Percentiles rank a stretch among this genome's conserved stretches.
Conservation (phyloP, 2,113 vertebrate genomes). For the Caracal caracal region DNA sequence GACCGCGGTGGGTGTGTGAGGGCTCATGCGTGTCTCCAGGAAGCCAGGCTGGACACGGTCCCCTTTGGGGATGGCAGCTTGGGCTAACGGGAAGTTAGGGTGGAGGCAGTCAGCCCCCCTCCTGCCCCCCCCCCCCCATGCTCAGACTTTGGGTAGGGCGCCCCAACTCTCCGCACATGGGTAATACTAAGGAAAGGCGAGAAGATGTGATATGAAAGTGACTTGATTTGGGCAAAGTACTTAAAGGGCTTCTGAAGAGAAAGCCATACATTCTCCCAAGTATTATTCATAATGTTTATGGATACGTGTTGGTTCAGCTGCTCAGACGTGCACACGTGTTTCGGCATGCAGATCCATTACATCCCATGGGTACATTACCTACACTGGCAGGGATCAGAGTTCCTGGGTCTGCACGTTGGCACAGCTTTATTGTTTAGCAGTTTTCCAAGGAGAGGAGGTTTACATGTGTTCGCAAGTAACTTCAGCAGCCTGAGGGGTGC, state of each 20-base stretch:
- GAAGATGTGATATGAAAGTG: background rate
- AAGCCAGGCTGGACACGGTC: background rate
- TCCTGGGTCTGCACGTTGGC: conserved; percentile 34
- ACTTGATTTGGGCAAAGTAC: conserved; percentile 11
- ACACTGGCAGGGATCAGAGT: background rate
- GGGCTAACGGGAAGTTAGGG: background rate
- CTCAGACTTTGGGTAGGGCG: background rate
- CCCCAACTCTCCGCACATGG: background rate
- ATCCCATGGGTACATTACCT: conserved; percentile 45
- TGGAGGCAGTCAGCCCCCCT: background rate
- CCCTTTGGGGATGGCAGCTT: background rate
- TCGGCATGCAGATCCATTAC: conserved; percentile 72
- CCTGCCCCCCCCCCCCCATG: background rate
- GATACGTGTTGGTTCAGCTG: conserved; percentile 66
- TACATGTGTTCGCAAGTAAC: background rate
- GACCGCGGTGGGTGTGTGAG: conserved; percentile 52
- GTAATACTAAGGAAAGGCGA: background rate
- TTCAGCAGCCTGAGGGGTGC: background rate
- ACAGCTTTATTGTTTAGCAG: conserved; percentile 31
- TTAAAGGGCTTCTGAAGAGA: conserved; percentile 50
- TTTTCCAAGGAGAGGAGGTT: conserved; percentile 29
- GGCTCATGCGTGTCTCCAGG: conserved; percentile 50
- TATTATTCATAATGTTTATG: conserved; percentile 81
- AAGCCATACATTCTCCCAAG: conserved; percentile 70
- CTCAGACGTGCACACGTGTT: conserved; percentile 77